phyloP scores from a whole-genome alignment of 2,113 vertebrate genomes.

The Anhinga anhinga region DNA sequence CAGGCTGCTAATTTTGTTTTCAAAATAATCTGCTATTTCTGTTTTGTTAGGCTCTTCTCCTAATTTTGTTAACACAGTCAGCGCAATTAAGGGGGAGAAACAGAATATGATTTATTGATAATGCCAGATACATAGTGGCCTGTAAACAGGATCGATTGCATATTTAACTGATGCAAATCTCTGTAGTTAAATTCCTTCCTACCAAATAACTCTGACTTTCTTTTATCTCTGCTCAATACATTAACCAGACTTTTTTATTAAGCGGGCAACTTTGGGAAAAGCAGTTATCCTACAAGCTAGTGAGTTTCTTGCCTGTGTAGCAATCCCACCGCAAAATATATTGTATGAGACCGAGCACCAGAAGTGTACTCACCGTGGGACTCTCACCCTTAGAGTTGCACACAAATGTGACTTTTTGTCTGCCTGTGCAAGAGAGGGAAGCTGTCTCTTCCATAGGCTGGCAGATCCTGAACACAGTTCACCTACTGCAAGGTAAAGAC shows the following conservation, averaged over 20 bases:
- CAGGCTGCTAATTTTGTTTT: neutral
- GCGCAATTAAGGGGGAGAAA: conserved; percentile 9
- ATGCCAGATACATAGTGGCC: neutral
- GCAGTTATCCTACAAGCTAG: neutral
- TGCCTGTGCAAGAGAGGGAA: neutral
- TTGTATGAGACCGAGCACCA: neutral
- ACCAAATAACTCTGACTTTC: neutral
- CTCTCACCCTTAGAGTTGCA: neutral
- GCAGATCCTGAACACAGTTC: neutral
- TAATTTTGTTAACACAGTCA: neutral
- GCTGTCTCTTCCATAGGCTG: neutral
- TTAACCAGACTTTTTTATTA: neutral
- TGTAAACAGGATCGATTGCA: neutral
- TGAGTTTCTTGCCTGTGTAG: neutral
- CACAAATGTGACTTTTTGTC: neutral
- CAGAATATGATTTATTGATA: neutral
- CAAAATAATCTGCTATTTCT: neutral
- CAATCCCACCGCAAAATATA: neutral
- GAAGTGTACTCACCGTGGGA: too few species aligned
- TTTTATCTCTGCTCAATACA: neutral
- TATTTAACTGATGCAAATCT: neutral
- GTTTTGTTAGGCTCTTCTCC: neutral
- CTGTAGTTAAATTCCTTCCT: neutral
- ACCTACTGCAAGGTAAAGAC: neutral
- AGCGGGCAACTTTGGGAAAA: neutral